Percentiles rank a stretch among this genome's conserved stretches.
phyloP scores from a whole-genome alignment of 2,888 invertebrate species.

The Caenorhabditis drosophilae region DNA sequence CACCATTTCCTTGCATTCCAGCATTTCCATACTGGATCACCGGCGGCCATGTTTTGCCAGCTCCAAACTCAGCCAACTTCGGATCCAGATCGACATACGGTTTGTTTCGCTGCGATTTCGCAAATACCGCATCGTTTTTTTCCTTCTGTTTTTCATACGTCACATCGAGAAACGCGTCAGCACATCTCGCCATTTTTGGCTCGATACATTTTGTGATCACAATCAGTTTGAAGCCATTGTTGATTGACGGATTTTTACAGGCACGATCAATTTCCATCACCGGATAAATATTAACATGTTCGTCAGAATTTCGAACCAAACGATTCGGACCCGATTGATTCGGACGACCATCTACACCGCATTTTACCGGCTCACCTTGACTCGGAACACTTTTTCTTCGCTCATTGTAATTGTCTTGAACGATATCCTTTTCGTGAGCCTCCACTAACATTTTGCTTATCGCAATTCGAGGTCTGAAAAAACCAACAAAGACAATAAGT shows the following conservation, averaged over 20 bases:
- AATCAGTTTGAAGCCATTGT: constrained; percentile 52
- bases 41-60: constrained; percentile 10
- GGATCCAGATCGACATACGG: neutral
- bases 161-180: constrained; percentile 39
- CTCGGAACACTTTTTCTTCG: constrained; percentile 18
- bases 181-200: constrained; percentile 21
- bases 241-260: constrained; percentile 53
- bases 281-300: constrained; percentile 60
- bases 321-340: constrained; percentile 47
- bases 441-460: constrained; percentile 52
- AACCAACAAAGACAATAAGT: too few relatives aligned
- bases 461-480: constrained; percentile 53
- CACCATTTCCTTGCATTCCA: constrained; percentile 5
- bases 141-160: constrained; percentile 44
- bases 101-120: constrained; percentile 3
- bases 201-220: constrained; percentile 57
- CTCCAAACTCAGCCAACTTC: constrained; percentile 4
- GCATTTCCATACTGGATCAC: constrained; percentile 5
- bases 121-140: neutral
- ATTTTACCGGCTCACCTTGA: constrained; percentile 45
- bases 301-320: constrained; percentile 24
- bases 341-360: constrained; percentile 44
- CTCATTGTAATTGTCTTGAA: constrained; percentile 57
- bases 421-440: constrained; percentile 55
- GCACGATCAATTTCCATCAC: constrained; percentile 64